A percentile compares a stretch with the other conserved stretches of the same genome.
phyloP scores from a whole-genome alignment of 2,797 vertebrate species.

The Eulemur albifrons region DNA sequence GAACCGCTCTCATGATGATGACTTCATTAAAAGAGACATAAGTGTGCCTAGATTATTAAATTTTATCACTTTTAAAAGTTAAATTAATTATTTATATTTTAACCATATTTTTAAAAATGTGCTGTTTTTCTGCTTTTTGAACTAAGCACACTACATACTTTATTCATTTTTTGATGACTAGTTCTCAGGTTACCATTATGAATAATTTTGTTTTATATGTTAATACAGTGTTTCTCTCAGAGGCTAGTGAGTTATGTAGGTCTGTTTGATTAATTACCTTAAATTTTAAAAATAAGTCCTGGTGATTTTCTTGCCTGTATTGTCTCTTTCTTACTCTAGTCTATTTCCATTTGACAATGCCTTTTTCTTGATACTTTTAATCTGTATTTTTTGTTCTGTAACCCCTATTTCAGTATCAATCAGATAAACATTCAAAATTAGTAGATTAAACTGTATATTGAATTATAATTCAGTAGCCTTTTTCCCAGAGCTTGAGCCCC shows the following conservation, averaged over 20 bases:
- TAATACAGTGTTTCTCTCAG: background rate
- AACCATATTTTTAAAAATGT: slow-evolving; percentile 20
- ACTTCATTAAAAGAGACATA: background rate
- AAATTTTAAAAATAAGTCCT: slow-evolving; percentile 21
- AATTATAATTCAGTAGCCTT: slow-evolving; percentile 15
- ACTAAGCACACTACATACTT: background rate
- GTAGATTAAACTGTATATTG: background rate
- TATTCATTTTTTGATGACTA: slow-evolving; percentile 50
- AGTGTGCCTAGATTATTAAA: slow-evolving; percentile 35
- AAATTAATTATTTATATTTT: slow-evolving; percentile 45
- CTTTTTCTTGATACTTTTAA: slow-evolving; percentile 25
- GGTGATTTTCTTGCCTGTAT: background rate
- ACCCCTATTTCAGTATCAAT: background rate
- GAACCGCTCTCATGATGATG: background rate
- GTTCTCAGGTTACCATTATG: slow-evolving; percentile 7
- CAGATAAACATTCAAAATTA: slow-evolving; percentile 32
- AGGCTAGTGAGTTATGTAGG: background rate
- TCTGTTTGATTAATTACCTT: slow-evolving; percentile 59
- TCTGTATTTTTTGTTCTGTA: background rate
- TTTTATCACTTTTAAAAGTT: slow-evolving; percentile 17
- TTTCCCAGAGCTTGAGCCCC: background rate
- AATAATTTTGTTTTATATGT: slow-evolving; percentile 54
- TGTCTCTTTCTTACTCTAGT: slow-evolving; percentile 4
- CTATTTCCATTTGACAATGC: slow-evolving; percentile 25
- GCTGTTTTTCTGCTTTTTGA: background rate